These are phyloP conservation scores for Phoxinus dragarum DNA, from an alignment of 2,797 vertebrate species.

Conservation along the genomic window DNA sequence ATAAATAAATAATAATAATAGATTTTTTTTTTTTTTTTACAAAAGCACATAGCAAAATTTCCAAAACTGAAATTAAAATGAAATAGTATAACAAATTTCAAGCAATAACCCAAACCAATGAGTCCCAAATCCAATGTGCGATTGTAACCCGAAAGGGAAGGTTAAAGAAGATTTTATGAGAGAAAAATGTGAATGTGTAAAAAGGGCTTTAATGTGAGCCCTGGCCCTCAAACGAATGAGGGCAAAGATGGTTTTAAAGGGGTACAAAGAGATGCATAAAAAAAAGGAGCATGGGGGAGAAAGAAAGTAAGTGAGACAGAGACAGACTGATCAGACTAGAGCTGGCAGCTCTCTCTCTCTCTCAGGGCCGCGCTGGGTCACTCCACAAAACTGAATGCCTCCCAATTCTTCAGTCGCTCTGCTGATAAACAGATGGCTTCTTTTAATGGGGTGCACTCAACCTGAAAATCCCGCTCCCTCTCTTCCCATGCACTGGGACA, in stretches of 20 bases:
- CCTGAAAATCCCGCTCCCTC: slow-evolving; percentile 64
- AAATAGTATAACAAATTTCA: neutral
- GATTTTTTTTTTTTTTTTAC: too few species aligned
- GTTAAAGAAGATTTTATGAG: slow-evolving; percentile 41
- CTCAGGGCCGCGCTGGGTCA: slow-evolving; percentile 53
- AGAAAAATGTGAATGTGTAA: slow-evolving; percentile 17
- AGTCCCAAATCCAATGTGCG: neutral
- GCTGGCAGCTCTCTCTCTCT: slow-evolving; percentile 52
- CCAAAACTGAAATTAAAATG: neutral
- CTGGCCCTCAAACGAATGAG: slow-evolving; percentile 25
- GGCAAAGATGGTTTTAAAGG: slow-evolving; percentile 38
- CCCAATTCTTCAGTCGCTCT: slow-evolving; percentile 56
- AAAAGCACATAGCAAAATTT: neutral
- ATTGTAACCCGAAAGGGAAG: neutral
- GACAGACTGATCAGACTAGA: slow-evolving; percentile 54
- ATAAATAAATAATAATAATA: neutral
- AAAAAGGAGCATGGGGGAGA: slow-evolving; percentile 36
- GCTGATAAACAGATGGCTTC: slow-evolving; percentile 70
- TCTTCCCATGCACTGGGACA: slow-evolving; percentile 43
- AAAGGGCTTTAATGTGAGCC: slow-evolving; percentile 31
- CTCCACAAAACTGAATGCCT: slow-evolving; percentile 59
- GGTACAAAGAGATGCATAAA: neutral
- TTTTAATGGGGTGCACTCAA: slow-evolving; percentile 69
- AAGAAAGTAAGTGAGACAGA: slow-evolving; percentile 44
- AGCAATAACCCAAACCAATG: neutral